Evolutionary conservation across 92 coral and sea anemone species (phyloP).

Genomic region (Phymanthus crucifer): DNA sequence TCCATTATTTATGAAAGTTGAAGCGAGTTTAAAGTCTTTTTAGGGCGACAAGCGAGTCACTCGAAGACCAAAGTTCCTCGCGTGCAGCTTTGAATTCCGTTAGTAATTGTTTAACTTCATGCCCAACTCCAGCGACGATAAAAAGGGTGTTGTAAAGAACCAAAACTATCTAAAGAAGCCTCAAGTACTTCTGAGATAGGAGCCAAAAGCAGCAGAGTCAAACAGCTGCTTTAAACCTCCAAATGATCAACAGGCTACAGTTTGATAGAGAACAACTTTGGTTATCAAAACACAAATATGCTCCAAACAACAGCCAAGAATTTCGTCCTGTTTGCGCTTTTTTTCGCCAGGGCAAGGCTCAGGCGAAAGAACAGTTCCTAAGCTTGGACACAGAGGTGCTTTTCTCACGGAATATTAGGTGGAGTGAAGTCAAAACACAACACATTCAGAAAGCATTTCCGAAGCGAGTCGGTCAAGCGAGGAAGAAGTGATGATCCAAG

Average conservation of each 20-base stretch:
- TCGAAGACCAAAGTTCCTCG: conserved; percentile 15
- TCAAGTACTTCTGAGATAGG: not conserved
- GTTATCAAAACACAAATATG: not conserved
- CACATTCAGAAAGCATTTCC: conserved; percentile 62
- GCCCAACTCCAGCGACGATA: not conserved
- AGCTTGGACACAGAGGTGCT: not conserved
- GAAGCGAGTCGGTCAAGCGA: conserved; percentile 63
- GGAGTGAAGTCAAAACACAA: conserved; percentile 51
- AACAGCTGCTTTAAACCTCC: conserved; percentile 23
- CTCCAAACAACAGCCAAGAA: not conserved
- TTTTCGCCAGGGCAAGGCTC: not conserved
- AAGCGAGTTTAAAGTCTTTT: conserved; percentile 3
- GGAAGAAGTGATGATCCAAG: conserved; percentile 40
- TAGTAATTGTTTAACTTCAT: not conserved
- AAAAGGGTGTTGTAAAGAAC: not conserved
- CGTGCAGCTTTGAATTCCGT: conserved; percentile 14
- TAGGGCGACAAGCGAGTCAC: not conserved
- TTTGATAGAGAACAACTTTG: not conserved
- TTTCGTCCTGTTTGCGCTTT: not conserved
- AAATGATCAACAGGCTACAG: conserved; percentile 37
- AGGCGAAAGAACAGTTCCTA: not conserved
- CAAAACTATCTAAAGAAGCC: not conserved
- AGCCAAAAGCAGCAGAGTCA: not conserved
- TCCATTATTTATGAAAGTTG: conserved; percentile 32
- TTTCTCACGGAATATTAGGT: conserved; percentile 30